Evolutionary conservation across 2,797 vertebrate genomes (phyloP), one percentile per base, ranked within the genome.

Genomic region (Megalops cyprinoides): DNA sequence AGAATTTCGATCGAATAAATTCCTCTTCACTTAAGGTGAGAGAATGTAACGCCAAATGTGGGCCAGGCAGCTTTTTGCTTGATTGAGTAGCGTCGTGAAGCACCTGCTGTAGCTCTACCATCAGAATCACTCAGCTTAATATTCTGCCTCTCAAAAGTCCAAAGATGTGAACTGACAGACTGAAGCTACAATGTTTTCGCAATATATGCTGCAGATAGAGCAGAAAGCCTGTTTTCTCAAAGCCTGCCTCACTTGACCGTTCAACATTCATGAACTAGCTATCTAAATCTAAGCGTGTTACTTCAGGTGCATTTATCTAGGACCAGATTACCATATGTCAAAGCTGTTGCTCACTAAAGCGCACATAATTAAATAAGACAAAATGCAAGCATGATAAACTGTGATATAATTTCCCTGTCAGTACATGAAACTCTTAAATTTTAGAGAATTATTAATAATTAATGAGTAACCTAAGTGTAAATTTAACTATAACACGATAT

Each of bases 291-390:
- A 18, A 31, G 5, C 37, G 28, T 14, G 62, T 1, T n/a, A 71
- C 44, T 71, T 44, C 67, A 42, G 23, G 62, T 37, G n/a, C 39
- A 20, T 44, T 37, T 39, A n/a, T 71, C 20, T 23, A 39, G 28
- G 37, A 23, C 67, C 67, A 71, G n/a, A 71, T 71, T 42, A 71
- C 39, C 67, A 71, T 71, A 44, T 23, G 44, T 71, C 67, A 71
- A 44, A 71, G n/a, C 67, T 2, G 20, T n/a, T 44, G 15, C 67
- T 7, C 39, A 12, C 6, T 71, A 44, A 44, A 18, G 20, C 5
- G 18, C 4, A 53, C 14, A 53, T 53, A 14, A 2, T 9, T 2
- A 8, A 53, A 10, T 53, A 2, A 9, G 51, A 0, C 9, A 14
- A 1, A 53, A 14, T n/a, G n/a, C n/a, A n/a, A n/a, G n/a, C n/a